Base-by-base conservation (phyloP, 2,113 vertebrate species). In the Perccottus glenii region DNA sequence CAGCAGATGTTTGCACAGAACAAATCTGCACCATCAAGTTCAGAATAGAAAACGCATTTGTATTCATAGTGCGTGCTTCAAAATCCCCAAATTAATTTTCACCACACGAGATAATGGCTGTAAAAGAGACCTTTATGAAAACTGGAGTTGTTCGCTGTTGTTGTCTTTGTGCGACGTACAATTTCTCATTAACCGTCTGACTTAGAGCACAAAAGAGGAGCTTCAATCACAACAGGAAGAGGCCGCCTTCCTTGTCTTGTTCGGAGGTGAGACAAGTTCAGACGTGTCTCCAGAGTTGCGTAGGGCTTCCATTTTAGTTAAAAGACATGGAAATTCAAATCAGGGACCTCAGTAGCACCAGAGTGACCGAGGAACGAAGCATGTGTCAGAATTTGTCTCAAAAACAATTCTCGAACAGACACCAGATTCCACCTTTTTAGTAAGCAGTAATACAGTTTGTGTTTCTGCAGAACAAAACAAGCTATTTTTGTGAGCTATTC, bases 121-220 rank as follows among this genome's bases (percentile, higher is more conserved):
- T 42, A 58, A 43, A 67, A 46, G 45, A 70, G 9, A 60, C 42
- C 12, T 32, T 69, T 36, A 5, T 36, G 36, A 53, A 69, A 62
- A 59, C 32, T 1, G 36, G 10, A 35, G 56, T 48, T 70, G 9
- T 40, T 44, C 35, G 50, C 45, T 59, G 47, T 61, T 69, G 51
- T 15, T 58, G 19, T 61, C 46, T 79, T 71, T 81, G 72, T 71
- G 40, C 46, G 7, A 4, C 4, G 12, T 50, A 48, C 46, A 67
- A 44, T 60, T 65, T 61, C 68, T 71, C 69, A 81, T 78, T 83
- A 80, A 66, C 12, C 44, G 36, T 47, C 35, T 43, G 75, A 70
- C 62, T 63, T 58, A 4, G 6, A 71, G 56, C 48, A 79, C 72
- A 68, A 78, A 71, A 72, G 63, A 49, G 14, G 51, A 36, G 27